These are phyloP conservation scores for Acanthurus lineatus DNA, from an alignment of 2,797 vertebrate species.

Conservation along the genomic window DNA sequence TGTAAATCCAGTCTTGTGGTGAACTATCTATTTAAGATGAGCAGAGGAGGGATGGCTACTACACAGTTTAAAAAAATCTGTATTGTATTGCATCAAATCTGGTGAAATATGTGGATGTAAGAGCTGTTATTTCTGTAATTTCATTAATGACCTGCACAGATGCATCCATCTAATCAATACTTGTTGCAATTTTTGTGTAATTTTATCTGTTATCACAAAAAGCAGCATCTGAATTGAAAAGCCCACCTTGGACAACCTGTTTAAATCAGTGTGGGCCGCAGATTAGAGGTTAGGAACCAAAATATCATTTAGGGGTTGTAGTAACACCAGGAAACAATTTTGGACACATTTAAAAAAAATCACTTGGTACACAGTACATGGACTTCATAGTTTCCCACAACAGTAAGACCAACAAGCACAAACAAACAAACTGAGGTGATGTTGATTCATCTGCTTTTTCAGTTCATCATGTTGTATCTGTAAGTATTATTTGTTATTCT, in stretches of 20 bases:
- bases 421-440: neutral
- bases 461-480: neutral
- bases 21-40: neutral
- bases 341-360: neutral
- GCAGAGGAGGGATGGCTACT: neutral
- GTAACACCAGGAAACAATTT: neutral
- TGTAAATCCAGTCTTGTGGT: neutral
- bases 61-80: neutral
- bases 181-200: no score
- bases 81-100: neutral
- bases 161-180: neutral
- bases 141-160: neutral
- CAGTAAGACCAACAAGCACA: conserved; percentile 18
- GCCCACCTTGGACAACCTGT: neutral
- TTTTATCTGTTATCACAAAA: neutral
- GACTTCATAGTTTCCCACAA: neutral
- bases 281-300: neutral
- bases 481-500: neutral
- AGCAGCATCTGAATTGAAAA: neutral
- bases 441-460: neutral
- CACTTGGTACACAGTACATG: neutral
- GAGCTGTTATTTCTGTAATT: neutral
- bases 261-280: neutral
- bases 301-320: neutral
- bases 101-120: neutral